These are phyloP conservation scores for Hyperoodon ampullatus DNA, from an alignment of 2,113 vertebrate genomes.

Conservation along the genomic window DNA sequence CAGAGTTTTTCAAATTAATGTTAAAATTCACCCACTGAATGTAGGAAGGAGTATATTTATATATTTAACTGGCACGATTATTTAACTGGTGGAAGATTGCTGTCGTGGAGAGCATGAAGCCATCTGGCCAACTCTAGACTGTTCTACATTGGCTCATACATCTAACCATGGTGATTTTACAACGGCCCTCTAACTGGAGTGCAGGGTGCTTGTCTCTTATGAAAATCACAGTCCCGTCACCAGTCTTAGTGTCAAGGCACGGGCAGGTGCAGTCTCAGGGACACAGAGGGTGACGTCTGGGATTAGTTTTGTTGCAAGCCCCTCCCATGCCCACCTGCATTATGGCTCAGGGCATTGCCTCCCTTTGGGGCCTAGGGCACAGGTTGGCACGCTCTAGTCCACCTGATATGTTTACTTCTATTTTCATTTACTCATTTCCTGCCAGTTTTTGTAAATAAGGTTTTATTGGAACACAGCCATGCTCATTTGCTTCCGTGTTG, in stretches of 20 bases:
- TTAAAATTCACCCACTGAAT: background rate
- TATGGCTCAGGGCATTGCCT: background rate
- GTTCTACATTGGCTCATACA: background rate
- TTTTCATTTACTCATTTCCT: background rate
- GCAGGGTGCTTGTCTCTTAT: background rate
- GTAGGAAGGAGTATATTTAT: background rate
- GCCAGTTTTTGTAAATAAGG: slow-evolving; percentile 7
- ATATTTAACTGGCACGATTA: background rate
- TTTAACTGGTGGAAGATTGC: background rate
- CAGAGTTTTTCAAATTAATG: background rate
- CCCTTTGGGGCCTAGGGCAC: background rate
- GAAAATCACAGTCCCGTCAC: background rate
- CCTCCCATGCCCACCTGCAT: background rate
- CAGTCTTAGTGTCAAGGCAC: background rate
- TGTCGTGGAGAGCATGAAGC: background rate
- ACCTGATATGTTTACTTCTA: background rate
- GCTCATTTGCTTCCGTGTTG: background rate
- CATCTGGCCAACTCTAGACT: background rate
- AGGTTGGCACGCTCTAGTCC: background rate
- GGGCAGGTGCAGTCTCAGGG: background rate
- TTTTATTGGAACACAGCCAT: background rate
- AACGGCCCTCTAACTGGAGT: background rate
- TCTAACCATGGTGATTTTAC: background rate
- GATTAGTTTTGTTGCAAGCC: background rate
- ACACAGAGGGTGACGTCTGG: background rate